Conservation (phyloP, 2,797 vertebrate species). For the Malurus leucopterus region DNA sequence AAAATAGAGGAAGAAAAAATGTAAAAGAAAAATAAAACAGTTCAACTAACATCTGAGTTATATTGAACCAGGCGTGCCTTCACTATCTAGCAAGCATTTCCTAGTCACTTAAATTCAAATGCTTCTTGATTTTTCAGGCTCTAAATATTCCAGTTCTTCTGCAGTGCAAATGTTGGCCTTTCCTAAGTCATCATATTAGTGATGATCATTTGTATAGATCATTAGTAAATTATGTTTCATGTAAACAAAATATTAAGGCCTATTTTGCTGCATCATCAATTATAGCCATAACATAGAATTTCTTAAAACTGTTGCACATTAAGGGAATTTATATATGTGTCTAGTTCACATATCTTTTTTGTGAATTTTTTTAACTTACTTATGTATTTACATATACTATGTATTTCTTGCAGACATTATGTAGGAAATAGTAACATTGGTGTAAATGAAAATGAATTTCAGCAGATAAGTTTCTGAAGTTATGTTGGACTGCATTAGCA, state of each 20-base stretch:
- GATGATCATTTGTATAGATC: background rate
- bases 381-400: background rate
- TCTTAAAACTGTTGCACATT: background rate
- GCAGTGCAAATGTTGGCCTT: background rate
- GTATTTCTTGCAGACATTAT: background rate
- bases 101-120: background rate
- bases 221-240: background rate
- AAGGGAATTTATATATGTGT: background rate
- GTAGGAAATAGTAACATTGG: background rate
- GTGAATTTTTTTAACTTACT: background rate
- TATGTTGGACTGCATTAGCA: background rate
- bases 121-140: background rate
- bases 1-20: conserved; percentile 8
- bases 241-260: background rate
- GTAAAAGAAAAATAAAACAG: background rate
- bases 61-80: background rate
- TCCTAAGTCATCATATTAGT: background rate
- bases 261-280: background rate
- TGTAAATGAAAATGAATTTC: background rate
- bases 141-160: background rate
- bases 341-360: background rate
- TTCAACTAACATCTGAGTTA: background rate
- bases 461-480: background rate
- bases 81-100: background rate
- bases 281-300: background rate